Percentiles rank a stretch among this genome's conserved stretches.
phyloP scores from a whole-genome alignment of 2,888 invertebrate genomes.

The Petrolisthes manimaculis region DNA sequence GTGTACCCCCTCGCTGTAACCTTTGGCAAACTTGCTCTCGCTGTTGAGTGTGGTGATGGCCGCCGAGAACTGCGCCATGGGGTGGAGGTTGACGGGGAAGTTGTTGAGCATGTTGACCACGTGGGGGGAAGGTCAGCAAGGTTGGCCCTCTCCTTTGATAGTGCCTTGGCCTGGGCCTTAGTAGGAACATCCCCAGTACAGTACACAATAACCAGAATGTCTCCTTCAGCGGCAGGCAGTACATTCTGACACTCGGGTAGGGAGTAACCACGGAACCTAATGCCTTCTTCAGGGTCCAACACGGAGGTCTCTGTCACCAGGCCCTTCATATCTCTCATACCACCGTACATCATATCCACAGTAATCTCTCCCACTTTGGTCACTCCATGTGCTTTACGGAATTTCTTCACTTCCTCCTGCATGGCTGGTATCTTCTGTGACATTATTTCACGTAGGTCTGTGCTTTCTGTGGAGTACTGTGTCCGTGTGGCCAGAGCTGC shows the following conservation, averaged over 20 bases:
- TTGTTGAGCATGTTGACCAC: conserved; percentile 94
- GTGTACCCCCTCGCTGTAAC: conserved; percentile 88
- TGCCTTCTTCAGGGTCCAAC: conserved; percentile 94
- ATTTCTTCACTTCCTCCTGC: conserved; percentile 90
- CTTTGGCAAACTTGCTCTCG: conserved; percentile 91
- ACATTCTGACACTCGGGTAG: conserved; percentile 93
- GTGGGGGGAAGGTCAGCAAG: conserved; percentile 92
- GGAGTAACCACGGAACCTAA: conserved; percentile 92
- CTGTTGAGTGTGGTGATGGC: conserved; percentile 92
- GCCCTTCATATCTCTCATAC: conserved; percentile 96
- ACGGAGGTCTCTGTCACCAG: conserved; percentile 95
- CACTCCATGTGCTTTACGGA: conserved; percentile 89
- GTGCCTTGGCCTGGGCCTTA: conserved; percentile 78
- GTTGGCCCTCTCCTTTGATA: conserved; percentile 86
- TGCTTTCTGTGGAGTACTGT: conserved; percentile 68
- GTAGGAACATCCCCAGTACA: conserved; percentile 87
- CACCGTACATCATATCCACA: conserved; percentile 93
- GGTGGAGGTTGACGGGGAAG: conserved; percentile 89
- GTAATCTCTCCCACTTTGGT: conserved; percentile 97
- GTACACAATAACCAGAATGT: conserved; percentile 94
- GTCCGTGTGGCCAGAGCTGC: conserved; percentile 26
- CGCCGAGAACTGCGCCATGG: conserved; percentile 94
- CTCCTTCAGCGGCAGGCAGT: conserved; percentile 85
- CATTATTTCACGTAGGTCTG: conserved; percentile 90
- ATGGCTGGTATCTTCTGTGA: conserved; percentile 91